Evolutionary conservation across 2,797 vertebrate species (phyloP).

Genomic region (Poecilia picta): DNA sequence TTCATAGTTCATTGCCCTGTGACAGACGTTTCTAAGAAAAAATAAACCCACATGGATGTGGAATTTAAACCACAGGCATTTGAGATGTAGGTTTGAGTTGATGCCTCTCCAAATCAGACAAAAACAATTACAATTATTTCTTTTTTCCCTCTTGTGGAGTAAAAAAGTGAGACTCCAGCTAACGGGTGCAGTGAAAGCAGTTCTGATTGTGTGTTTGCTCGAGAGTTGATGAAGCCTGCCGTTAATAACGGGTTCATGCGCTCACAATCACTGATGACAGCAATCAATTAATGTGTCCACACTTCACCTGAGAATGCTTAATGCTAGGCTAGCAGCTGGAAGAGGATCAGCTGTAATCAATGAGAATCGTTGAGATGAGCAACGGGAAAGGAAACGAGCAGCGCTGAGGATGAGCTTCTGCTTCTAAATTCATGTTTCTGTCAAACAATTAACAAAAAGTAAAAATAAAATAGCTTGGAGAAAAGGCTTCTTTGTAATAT

Average conservation of each 20-base stretch:
- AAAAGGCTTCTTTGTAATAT: too few relatives aligned
- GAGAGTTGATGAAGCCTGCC: conserved; percentile 49
- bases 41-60: background rate
- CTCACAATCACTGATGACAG: conserved; percentile 80
- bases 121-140: conserved; percentile 17
- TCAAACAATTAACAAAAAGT: background rate
- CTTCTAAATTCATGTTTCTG: background rate
- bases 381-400: background rate
- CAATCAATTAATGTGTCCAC: conserved; percentile 70
- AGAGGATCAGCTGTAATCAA: conserved; percentile 50
- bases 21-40: background rate
- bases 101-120: conserved; percentile 14
- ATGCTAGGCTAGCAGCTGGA: conserved; percentile 20
- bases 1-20: background rate
- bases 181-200: conserved; percentile 6
- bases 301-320: conserved; percentile 27
- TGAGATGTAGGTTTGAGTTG: background rate
- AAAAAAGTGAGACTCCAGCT: background rate
- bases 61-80: conserved; percentile 4
- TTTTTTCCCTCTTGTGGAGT: conserved; percentile 3
- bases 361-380: background rate
- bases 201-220: conserved; percentile 52
- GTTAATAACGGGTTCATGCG: conserved; percentile 46
- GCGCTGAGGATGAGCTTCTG: background rate
- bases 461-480: background rate